phyloP scores from a whole-genome alignment of 2,888 invertebrate genomes.

The Mythimna vitellina region DNA sequence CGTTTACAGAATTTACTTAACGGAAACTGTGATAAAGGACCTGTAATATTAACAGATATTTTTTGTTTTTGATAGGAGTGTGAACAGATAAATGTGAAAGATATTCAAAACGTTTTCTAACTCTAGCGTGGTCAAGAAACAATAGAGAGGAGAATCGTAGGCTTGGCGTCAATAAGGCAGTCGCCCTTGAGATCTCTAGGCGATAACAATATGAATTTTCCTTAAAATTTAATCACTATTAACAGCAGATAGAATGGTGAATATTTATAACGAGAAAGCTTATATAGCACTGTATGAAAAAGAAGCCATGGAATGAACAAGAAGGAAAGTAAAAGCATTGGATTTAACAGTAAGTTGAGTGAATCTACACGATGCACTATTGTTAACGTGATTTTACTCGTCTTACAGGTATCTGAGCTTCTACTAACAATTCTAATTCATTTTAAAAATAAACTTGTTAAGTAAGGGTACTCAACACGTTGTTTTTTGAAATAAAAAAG shows the following conservation, averaged over 20 bases:
- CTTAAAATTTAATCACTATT: conserved; percentile 15
- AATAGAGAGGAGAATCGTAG: conserved; percentile 6
- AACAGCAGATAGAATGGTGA: not conserved
- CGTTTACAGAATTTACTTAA: not conserved
- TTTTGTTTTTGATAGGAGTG: not conserved
- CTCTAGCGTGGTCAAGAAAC: not conserved
- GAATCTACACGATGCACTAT: too few relatives aligned
- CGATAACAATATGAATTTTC: conserved; percentile 20
- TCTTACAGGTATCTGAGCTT: not conserved
- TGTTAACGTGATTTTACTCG: not conserved
- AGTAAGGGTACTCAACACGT: too few relatives aligned
- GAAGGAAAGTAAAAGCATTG: not conserved
- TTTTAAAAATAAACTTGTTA: too few relatives aligned
- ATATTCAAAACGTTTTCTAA: conserved; percentile 1
- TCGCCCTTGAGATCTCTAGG: not conserved
- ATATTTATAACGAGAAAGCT: not conserved
- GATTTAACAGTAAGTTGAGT: too few relatives aligned
- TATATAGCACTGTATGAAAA: not conserved
- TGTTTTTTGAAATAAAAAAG: too few relatives aligned
- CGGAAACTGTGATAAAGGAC: not conserved
- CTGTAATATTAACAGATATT: not conserved
- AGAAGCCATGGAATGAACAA: not conserved
- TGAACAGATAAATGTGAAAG: not conserved
- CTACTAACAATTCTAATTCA: too few relatives aligned
- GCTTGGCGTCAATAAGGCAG: conserved; percentile 7